Conservation (phyloP, 2,888 invertebrate species). For the Apotomis betuletana region DNA sequence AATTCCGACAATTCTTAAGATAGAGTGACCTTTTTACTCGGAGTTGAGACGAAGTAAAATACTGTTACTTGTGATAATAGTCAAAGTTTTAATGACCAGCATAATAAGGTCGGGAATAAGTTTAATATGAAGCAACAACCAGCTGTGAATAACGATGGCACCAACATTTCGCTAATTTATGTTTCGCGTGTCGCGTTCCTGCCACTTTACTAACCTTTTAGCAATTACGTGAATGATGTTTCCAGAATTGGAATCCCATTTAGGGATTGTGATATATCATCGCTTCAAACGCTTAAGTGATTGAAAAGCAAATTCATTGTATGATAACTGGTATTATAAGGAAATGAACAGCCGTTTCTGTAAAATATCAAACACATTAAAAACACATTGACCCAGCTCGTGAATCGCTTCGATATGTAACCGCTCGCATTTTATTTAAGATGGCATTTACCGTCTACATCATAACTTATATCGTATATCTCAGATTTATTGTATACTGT, state of each 20-base stretch:
- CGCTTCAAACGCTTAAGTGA: slow-evolving; percentile 13
- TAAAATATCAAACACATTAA: slow-evolving; percentile 32
- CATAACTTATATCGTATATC: not conserved
- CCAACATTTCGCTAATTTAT: slow-evolving; percentile 22
- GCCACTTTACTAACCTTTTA: slow-evolving; percentile 10
- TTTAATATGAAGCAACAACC: slow-evolving; percentile 19
- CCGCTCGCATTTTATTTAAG: not conserved
- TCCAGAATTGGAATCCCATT: slow-evolving; percentile 7
- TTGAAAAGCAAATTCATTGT: slow-evolving; percentile 14
- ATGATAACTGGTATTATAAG: slow-evolving; percentile 12
- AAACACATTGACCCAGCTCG: slow-evolving; percentile 26
- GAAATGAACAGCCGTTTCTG: slow-evolving; percentile 19
- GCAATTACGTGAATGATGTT: slow-evolving; percentile 11
- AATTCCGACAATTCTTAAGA: slow-evolving; percentile 40
- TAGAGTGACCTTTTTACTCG: slow-evolving; percentile 36
- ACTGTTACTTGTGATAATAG: slow-evolving; percentile 9
- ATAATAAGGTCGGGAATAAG: slow-evolving; percentile 24
- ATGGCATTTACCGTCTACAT: not conserved
- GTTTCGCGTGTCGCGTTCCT: slow-evolving; percentile 24
- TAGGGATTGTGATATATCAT: slow-evolving; percentile 14
- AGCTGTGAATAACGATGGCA: slow-evolving; percentile 30
- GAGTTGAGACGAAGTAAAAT: slow-evolving; percentile 14
- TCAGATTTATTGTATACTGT: no score
- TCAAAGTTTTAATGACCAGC: slow-evolving; percentile 29
- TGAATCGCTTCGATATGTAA: slow-evolving; percentile 2